These are phyloP conservation scores for Thermophis baileyi DNA, from an alignment of 2,113 vertebrate genomes.

Conservation along the genomic window DNA sequence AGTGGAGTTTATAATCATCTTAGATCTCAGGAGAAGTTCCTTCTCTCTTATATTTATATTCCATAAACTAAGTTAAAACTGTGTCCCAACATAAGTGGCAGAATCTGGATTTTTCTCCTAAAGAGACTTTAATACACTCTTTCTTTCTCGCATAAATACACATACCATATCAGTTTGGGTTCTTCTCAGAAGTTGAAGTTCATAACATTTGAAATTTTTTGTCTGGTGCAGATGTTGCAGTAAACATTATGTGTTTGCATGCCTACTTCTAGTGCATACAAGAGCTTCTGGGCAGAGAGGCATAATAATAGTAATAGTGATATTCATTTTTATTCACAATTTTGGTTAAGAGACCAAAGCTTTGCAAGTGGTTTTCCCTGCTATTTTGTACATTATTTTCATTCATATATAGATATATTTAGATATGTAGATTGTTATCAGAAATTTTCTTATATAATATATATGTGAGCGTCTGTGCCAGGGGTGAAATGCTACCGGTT, in stretches of 20 bases:
- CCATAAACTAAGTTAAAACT: not conserved
- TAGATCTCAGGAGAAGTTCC: too few species aligned
- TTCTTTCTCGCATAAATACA: not conserved
- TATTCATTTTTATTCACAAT: not conserved
- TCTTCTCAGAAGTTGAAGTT: not conserved
- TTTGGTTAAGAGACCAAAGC: not conserved
- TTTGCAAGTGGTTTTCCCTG: not conserved
- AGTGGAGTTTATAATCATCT: not conserved
- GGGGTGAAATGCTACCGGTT: too few species aligned
- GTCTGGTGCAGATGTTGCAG: not conserved
- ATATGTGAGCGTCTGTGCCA: not conserved
- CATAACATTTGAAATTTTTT: not conserved
- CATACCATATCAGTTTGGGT: not conserved
- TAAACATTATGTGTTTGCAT: not conserved
- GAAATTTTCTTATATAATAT: not conserved
- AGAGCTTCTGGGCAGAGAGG: not conserved
- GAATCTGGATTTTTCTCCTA: not conserved
- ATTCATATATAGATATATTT: not conserved
- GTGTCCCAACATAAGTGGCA: not conserved
- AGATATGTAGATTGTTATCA: not conserved
- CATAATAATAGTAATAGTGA: not conserved
- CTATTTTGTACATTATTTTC: not conserved
- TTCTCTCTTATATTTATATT: not conserved
- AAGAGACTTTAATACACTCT: not conserved
- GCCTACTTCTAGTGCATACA: not conserved